phyloP scores from a whole-genome alignment of 64 coral and sea anemone genomes.

The Astreopora myriophthalma region DNA sequence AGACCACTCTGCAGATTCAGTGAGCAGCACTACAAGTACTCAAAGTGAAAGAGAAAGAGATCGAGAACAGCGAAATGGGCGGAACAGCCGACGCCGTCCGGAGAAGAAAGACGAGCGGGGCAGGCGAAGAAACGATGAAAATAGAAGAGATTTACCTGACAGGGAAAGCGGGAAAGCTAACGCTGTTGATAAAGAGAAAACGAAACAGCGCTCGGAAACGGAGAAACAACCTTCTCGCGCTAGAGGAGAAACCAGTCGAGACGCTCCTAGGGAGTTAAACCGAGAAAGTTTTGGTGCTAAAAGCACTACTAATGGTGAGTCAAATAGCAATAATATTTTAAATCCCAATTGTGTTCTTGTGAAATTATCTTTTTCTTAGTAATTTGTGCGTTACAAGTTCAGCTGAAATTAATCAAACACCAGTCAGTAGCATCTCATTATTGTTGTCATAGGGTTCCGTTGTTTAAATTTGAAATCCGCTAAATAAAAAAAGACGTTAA shows the following conservation, averaged over 20 bases:
- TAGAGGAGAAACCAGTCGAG: slow-evolving; percentile 31
- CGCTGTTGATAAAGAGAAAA: slow-evolving; percentile 73
- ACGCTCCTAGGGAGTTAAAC: slow-evolving; percentile 47
- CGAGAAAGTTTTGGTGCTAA: slow-evolving; percentile 38
- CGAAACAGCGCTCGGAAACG: slow-evolving; percentile 60
- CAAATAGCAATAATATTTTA: neutral
- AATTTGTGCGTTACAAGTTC: neutral
- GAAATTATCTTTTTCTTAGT: neutral
- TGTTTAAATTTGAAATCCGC: slow-evolving; percentile 39
- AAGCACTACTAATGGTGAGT: slow-evolving; percentile 45
- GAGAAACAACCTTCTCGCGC: slow-evolving; percentile 53
- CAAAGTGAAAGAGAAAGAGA: slow-evolving; percentile 96
- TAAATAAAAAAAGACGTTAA: neutral
- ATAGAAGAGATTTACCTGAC: slow-evolving; percentile 70
- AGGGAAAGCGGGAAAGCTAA: slow-evolving; percentile 70
- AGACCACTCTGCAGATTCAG: slow-evolving; percentile 95
- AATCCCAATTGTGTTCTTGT: neutral
- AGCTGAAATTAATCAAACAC: neutral
- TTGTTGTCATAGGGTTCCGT: neutral
- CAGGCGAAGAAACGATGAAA: slow-evolving; percentile 70
- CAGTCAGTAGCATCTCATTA: neutral
- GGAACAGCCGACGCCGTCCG: slow-evolving; percentile 78
- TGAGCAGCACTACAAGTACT: slow-evolving; percentile 84
- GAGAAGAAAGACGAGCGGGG: slow-evolving; percentile 89
- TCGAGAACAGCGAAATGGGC: slow-evolving; percentile 85